phyloP scores from a whole-genome alignment of 1,140 invertebrate genomes.

The Bathynomus jamesi region DNA sequence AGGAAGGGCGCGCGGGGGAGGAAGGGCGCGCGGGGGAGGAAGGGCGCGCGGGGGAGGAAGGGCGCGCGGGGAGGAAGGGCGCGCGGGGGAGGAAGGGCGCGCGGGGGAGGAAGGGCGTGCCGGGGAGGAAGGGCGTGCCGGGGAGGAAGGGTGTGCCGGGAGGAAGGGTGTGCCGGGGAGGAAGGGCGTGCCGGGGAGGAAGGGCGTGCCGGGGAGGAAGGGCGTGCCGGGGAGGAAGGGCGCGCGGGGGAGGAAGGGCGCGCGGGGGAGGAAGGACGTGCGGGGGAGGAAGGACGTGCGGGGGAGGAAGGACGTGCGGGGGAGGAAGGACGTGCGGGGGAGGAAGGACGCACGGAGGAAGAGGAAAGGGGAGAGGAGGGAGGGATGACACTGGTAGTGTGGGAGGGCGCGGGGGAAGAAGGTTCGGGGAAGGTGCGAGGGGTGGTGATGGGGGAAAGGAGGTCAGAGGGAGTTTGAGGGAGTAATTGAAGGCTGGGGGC shows the following conservation, averaged over 20 bases:
- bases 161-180: no score
- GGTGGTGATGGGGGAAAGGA: not conserved
- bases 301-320: slow-evolving; percentile 39
- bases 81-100: slow-evolving; percentile 21
- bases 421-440: not conserved
- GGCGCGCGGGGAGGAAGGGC: slow-evolving; percentile 39
- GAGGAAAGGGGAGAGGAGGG: slow-evolving; percentile 8
- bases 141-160: slow-evolving; percentile 6
- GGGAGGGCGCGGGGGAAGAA: slow-evolving; percentile 28
- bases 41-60: slow-evolving; percentile 15
- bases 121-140: not conserved
- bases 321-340: slow-evolving; percentile 8
- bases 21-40: slow-evolving; percentile 1
- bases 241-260: slow-evolving; percentile 9
- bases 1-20: not conserved
- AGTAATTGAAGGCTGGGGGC: slow-evolving; percentile 3
- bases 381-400: slow-evolving; percentile 1
- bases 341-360: not conserved
- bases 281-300: slow-evolving; percentile 39
- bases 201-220: slow-evolving; percentile 4
- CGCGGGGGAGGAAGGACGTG: slow-evolving; percentile 23
- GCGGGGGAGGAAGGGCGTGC: not conserved
- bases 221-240: not conserved
- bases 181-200: no score
- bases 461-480: slow-evolving; percentile 9